Conservation (phyloP, 1,140 invertebrate genomes). For the Bombus picipes region DNA sequence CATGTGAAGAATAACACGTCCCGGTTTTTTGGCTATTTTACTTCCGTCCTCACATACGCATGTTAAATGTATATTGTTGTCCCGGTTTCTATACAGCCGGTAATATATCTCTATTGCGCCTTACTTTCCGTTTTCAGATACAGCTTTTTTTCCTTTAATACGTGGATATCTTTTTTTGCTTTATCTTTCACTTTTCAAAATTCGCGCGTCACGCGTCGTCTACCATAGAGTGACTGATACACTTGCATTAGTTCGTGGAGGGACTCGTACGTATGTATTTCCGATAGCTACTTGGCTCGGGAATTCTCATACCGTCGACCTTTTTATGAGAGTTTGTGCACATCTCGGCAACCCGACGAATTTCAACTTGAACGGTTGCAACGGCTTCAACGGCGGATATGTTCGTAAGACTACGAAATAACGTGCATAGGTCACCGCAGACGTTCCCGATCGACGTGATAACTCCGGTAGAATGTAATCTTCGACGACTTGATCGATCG, state of each 20-base stretch:
- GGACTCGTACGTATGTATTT: constrained; percentile 44
- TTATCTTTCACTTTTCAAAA: constrained; percentile 46
- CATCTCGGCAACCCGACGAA: constrained; percentile 33
- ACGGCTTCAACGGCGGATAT: constrained; percentile 50
- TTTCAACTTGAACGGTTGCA: constrained; percentile 60
- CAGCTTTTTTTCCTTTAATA: constrained; percentile 2
- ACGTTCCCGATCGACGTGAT: constrained; percentile 27
- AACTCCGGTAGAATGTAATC: constrained; percentile 53
- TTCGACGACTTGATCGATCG: constrained; percentile 49
- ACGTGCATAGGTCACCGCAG: constrained; percentile 40
- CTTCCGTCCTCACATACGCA: constrained; percentile 30
- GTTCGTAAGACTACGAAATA: constrained; percentile 43
- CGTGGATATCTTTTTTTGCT: constrained; percentile 8
- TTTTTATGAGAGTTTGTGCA: constrained; percentile 29
- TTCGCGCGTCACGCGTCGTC: constrained; percentile 33
- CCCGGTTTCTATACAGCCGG: constrained; percentile 32
- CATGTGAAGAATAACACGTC: constrained; percentile 29
- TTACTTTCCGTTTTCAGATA: constrained; percentile 19
- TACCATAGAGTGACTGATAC: constrained; percentile 29
- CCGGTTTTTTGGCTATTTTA: constrained; percentile 19
- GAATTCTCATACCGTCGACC: constrained; percentile 51
- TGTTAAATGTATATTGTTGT: constrained; percentile 16
- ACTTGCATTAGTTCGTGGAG: constrained; percentile 44
- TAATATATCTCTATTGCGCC: constrained; percentile 9
- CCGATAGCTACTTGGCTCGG: constrained; percentile 15